Evolutionary conservation across 2,113 vertebrate species (phyloP).

Genomic region (Podocnemis expansa): DNA sequence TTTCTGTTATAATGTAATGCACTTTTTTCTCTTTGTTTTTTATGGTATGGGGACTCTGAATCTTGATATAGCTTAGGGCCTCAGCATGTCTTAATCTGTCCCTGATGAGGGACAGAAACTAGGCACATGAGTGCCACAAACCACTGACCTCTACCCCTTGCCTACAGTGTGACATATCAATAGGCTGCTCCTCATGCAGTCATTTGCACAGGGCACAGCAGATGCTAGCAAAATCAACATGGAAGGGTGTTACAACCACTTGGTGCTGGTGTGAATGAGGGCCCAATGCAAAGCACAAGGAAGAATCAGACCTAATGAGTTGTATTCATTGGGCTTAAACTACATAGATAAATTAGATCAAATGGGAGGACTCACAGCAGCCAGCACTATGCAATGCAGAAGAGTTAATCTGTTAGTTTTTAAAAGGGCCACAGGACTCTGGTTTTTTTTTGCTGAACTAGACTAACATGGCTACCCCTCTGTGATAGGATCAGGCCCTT

Average conservation of each 20-base stretch:
- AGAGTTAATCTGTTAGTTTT: too few relatives aligned
- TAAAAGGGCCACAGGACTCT: too few relatives aligned
- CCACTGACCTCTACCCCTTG: neutral
- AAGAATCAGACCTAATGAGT: accelerated
- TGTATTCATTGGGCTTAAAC: too few relatives aligned
- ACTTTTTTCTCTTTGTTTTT: too few relatives aligned
- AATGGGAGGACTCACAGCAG: neutral
- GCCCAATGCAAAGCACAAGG: accelerated
- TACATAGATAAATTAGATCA: neutral
- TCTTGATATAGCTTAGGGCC: too few relatives aligned
- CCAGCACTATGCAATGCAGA: neutral
- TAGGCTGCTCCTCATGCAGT: neutral
- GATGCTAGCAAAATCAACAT: neutral
- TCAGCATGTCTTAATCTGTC: too few relatives aligned
- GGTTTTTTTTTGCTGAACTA: too few relatives aligned
- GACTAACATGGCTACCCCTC: too few relatives aligned
- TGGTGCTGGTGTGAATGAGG: neutral
- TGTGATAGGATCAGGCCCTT: neutral
- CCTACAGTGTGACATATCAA: neutral
- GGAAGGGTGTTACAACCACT: neutral
- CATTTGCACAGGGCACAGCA: neutral
- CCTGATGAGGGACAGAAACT: too few relatives aligned
- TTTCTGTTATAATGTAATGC: too few relatives aligned
- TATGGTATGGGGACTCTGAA: too few relatives aligned
- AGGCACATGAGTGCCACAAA: neutral